Base-by-base conservation (phyloP, 92 coral and sea anemone genomes). In the Scolanthus callimorphus region DNA sequence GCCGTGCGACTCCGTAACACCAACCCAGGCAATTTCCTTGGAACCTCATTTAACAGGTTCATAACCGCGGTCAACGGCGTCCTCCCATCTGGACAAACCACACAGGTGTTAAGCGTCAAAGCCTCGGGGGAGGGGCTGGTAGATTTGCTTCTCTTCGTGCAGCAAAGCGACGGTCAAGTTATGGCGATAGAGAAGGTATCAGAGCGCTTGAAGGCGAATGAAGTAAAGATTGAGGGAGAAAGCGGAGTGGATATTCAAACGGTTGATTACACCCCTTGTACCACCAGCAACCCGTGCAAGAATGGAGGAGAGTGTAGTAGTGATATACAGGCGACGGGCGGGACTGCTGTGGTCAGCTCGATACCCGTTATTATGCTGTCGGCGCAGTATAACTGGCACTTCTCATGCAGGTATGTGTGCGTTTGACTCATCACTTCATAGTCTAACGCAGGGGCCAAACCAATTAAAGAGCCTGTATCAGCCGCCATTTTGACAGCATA, bases 261-360 rank as follows among this genome's bases (percentile, higher is more conserved):
- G 11, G 69, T 72, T 2, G 88, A 91, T 77, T 91, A 88, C 73
- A 80, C 87, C 11, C 85, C 90, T n/a, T 91, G 97, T 24, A 67
- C 85, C 13, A 68, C 78, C 3, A 60, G 59, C 69, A 77, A 79
- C 21, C 97, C 90, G 2, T 91, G 97, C 48, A 69, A 22, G 47
- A 82, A 88, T 67, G 84, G 92, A 23, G 96, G 86, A 4, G 96
- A 88, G 72, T 88, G 96, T 51, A 78, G 81, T 27, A 88, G 96
- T 74, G 68, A 77, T 25, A 78, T 83, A 11, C 57, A 57, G 25
- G 78, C 83, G 8, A 74, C 51, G 15, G 84, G 96, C 21, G 65
- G 74, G 15, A 62, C 76, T 21, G 63, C 67, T 25, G 69, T 71
- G 8, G 47, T 78, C 13, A 54, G 55, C 12, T 62, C 96, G 0